Evolutionary conservation across 2,888 invertebrate species (phyloP).

Genomic region (Eristalis arbustorum): DNA sequence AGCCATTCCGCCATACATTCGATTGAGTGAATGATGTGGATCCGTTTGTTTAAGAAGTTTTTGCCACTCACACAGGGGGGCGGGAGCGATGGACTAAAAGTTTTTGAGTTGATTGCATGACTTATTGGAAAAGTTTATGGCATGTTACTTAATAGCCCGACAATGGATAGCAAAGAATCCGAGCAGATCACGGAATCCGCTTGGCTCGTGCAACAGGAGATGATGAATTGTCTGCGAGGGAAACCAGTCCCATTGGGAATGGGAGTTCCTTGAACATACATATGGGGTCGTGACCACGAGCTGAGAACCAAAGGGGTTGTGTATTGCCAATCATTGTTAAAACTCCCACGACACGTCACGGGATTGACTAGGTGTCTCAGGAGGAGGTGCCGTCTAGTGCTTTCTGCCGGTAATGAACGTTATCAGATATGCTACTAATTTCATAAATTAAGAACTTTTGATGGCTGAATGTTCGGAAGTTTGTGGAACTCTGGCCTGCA

Average conservation of each 20-base stretch:
- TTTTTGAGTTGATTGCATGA: conserved; percentile 51
- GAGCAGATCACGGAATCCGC: conserved; percentile 22
- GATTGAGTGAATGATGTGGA: not conserved
- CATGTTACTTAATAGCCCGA: conserved; percentile 47
- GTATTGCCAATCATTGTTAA: too few species aligned
- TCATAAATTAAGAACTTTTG: too few species aligned
- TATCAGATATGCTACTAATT: too few species aligned
- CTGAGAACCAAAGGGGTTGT: too few species aligned
- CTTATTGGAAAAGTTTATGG: conserved; percentile 64
- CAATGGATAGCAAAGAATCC: conserved; percentile 42
- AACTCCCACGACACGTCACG: too few species aligned
- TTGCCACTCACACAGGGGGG: not conserved
- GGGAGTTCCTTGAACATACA: not conserved
- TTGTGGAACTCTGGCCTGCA: too few species aligned
- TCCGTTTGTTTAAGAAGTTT: not conserved
- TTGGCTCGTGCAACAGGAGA: conserved; percentile 17
- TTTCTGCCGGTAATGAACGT: too few species aligned
- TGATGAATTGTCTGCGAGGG: conserved; percentile 24
- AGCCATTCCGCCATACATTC: not conserved
- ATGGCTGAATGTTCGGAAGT: too few species aligned
- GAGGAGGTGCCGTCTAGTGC: too few species aligned
- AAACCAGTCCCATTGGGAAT: not conserved
- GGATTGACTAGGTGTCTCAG: too few species aligned
- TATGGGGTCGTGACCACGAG: too few species aligned
- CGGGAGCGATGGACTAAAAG: conserved; percentile 38